Conservation (phyloP, 1,140 invertebrate genomes). For the Hydropsyche tenuis region DNA sequence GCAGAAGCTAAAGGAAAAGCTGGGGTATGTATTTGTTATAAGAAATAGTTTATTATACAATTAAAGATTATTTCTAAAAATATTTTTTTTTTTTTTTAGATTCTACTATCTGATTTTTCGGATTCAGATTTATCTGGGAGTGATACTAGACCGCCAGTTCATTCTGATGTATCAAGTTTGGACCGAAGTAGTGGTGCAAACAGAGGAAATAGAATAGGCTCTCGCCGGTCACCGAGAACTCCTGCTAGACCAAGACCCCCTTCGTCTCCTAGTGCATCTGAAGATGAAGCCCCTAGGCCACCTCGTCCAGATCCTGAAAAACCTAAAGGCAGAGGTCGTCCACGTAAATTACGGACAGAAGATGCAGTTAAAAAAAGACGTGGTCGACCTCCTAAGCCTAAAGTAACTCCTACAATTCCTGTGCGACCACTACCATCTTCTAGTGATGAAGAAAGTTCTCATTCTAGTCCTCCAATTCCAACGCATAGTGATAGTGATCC, state of each 20-base stretch:
- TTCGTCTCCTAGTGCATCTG: constrained; percentile 43
- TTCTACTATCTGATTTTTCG: constrained; percentile 38
- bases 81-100: constrained; percentile 35
- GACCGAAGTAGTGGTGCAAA: constrained; percentile 7
- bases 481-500: constrained; percentile 40
- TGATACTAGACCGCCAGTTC: neutral
- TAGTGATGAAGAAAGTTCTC: constrained; percentile 58
- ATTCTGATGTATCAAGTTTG: constrained; percentile 19
- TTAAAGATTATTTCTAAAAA: neutral
- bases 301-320: constrained; percentile 33
- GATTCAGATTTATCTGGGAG: constrained; percentile 34
- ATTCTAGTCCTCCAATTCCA: constrained; percentile 46
- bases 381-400: constrained; percentile 57
- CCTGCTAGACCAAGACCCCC: constrained; percentile 38
- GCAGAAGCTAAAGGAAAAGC: constrained; percentile 60
- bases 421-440: constrained; percentile 54
- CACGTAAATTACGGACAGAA: constrained; percentile 39
- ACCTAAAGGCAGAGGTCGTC: constrained; percentile 40
- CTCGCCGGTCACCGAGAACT: constrained; percentile 36
- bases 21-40: neutral
- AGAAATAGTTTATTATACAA: neutral
- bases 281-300: constrained; percentile 44
- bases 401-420: constrained; percentile 50
- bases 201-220: neutral
- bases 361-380: constrained; percentile 47